Evolutionary conservation across 2,888 invertebrate species (phyloP).

Genomic region (Amphimallon solstitiale): DNA sequence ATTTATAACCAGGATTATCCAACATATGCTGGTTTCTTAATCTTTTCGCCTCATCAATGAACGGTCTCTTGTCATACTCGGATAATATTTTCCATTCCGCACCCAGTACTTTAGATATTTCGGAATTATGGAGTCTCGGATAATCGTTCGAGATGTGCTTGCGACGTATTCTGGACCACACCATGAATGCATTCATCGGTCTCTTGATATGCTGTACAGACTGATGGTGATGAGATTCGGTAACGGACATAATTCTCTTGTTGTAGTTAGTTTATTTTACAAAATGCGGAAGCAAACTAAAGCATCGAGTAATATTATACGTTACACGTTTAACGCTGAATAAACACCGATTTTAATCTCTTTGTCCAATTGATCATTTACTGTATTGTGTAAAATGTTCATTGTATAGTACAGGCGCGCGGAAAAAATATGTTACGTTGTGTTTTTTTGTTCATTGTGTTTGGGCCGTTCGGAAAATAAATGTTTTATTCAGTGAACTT

Average conservation of each 20-base stretch:
- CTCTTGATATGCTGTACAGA: constrained; percentile 79
- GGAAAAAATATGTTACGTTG: constrained; percentile 46
- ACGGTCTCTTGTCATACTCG: constrained; percentile 83
- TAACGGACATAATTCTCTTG: constrained; percentile 22
- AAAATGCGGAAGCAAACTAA: constrained; percentile 50
- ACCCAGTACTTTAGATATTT: constrained; percentile 84
- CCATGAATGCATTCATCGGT: constrained; percentile 96
- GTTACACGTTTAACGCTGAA: constrained; percentile 59
- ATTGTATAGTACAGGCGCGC: constrained; percentile 49
- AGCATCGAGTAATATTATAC: constrained; percentile 42
- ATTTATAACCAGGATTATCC: constrained; percentile 63
- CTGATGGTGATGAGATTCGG: constrained; percentile 15
- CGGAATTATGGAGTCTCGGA: constrained; percentile 81
- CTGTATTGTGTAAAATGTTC: constrained; percentile 54
- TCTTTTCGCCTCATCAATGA: constrained; percentile 87
- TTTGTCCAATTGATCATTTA: constrained; percentile 59
- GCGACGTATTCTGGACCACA: constrained; percentile 80
- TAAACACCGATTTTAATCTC: constrained; percentile 62
- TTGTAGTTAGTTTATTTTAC: constrained; percentile 17
- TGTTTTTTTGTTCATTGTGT: constrained; percentile 44
- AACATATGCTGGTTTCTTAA: constrained; percentile 61
- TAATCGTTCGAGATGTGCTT: constrained; percentile 86
- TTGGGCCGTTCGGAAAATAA: constrained; percentile 34
- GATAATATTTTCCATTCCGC: constrained; percentile 86
- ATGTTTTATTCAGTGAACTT: constrained; percentile 48